Evolutionary conservation across 2,113 vertebrate species (phyloP).

Genomic region (Dicentrarchus labrax): DNA sequence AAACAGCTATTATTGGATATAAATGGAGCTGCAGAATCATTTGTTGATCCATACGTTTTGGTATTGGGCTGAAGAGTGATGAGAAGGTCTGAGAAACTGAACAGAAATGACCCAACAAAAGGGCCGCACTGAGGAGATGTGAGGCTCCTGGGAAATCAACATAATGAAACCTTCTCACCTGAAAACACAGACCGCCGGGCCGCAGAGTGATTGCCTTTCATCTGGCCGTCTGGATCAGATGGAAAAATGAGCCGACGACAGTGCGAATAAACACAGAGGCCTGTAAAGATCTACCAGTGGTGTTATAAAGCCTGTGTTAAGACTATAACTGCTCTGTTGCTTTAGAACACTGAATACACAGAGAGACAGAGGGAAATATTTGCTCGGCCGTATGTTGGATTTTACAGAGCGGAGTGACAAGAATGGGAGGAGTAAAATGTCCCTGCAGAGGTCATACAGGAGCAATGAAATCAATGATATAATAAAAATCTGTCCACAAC

Average conservation of each 20-base stretch:
- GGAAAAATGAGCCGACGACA: not conserved
- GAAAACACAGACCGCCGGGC: slow-evolving; percentile 26
- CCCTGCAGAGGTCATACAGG: not conserved
- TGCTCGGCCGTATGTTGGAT: not conserved
- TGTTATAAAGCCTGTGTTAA: not conserved
- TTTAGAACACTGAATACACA: not conserved
- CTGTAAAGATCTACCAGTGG: not conserved
- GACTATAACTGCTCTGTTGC: not conserved
- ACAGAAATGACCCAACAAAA: slow-evolving; percentile 43
- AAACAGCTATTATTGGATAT: slow-evolving; percentile 16
- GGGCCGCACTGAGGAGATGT: not conserved
- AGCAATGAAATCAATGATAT: not conserved
- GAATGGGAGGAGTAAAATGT: not conserved
- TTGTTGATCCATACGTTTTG: slow-evolving; percentile 41
- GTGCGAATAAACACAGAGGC: slow-evolving; percentile 38
- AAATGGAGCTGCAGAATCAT: slow-evolving; percentile 17
- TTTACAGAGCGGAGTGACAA: not conserved
- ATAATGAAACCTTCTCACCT: slow-evolving; percentile 58
- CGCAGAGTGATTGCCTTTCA: slow-evolving; percentile 31
- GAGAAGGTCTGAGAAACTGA: not conserved
- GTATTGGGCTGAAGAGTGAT: slow-evolving; percentile 34
- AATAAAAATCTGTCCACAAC: not conserved
- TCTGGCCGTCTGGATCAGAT: slow-evolving; percentile 21
- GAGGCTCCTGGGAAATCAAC: slow-evolving; percentile 62
- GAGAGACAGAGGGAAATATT: not conserved